Evolutionary conservation across 1,140 invertebrate species (phyloP), one percentile per base, ranked within the genome.

Genomic region (Zaprionus taronus): DNA sequence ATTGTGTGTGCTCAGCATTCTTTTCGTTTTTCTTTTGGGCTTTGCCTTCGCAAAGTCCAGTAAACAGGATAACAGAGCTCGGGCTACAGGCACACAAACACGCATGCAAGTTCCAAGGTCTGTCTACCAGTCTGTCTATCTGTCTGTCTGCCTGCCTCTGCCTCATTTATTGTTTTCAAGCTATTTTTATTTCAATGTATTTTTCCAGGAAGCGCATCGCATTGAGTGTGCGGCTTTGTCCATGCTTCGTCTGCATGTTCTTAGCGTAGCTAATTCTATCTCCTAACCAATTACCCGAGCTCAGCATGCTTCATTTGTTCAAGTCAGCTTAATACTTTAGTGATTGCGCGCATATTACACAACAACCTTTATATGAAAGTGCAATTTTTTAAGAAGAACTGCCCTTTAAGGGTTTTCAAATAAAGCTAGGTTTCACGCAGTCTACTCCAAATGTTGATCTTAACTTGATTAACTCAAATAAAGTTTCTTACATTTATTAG

Each of bases 21-120:
- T 84, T 60, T 81, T 51, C 69, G 63, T 84, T 60, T 84, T 67
- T 61, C 79, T 82, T 89, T 85, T 89, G 67, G 72, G 85, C 85
- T 90, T 90, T 85, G 60, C 85, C 85, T 89, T 89, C 85, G 85
- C 64, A 80, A 90, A 89, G 85, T 80, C 79, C 72, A 58, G 55
- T 64, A 71, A 75, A 64, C 68, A 76, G 72, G 72, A 75, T 71
- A 75, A 60, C 20, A 20, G 15, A 22, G 53, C 14, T 56, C 14
- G 22, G 14, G 22, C 24, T 22, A 72, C 22, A 49, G 51, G 36
- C 36, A 62, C 63, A 67, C 47, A 64, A n/a, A 66, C 31, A 64
- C 69, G 61, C 51, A 72, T 64, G 49, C 62, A 86, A 83, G 80
- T 89, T 89, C 68, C 55, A 75, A 60, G 61, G 72, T 53, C 20